Conservation (phyloP, 2,113 vertebrate genomes). For the Petaurus breviceps region DNA sequence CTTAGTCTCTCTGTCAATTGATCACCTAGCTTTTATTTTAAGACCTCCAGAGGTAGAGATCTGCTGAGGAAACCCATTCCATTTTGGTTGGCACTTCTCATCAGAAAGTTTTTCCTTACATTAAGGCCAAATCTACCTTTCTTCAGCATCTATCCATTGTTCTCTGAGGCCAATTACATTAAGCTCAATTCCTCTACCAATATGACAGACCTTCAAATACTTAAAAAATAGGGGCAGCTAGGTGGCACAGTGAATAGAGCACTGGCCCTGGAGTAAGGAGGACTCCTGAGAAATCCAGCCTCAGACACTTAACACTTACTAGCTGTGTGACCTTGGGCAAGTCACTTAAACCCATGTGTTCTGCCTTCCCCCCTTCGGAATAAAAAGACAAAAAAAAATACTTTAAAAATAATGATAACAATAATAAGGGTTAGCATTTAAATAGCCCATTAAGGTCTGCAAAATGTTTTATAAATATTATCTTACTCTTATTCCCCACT, state of each 20-base stretch:
- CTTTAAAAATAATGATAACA: not conserved
- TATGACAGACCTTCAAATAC: not conserved
- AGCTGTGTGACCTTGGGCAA: too few relatives aligned
- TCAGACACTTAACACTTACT: too few relatives aligned
- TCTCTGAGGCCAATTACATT: not conserved
- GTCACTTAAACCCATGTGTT: too few relatives aligned
- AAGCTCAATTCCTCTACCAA: not conserved
- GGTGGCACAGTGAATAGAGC: too few relatives aligned
- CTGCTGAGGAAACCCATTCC: not conserved
- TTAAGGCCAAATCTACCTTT: not conserved
- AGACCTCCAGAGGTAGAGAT: not conserved
- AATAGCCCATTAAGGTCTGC: not conserved
- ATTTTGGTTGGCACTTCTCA: not conserved
- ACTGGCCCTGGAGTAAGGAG: too few relatives aligned
- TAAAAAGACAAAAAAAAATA: too few relatives aligned
- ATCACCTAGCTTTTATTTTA: not conserved
- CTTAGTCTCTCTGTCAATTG: not conserved
- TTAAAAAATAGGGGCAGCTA: not conserved
- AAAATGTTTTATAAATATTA: not conserved
- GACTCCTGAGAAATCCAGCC: too few relatives aligned
- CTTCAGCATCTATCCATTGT: not conserved
- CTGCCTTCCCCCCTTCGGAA: too few relatives aligned
- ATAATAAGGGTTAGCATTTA: not conserved
- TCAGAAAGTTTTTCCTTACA: not conserved
- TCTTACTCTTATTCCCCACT: not conserved